phyloP scores from a whole-genome alignment of 2,797 vertebrate species.

The Enteromius trimaculatus region DNA sequence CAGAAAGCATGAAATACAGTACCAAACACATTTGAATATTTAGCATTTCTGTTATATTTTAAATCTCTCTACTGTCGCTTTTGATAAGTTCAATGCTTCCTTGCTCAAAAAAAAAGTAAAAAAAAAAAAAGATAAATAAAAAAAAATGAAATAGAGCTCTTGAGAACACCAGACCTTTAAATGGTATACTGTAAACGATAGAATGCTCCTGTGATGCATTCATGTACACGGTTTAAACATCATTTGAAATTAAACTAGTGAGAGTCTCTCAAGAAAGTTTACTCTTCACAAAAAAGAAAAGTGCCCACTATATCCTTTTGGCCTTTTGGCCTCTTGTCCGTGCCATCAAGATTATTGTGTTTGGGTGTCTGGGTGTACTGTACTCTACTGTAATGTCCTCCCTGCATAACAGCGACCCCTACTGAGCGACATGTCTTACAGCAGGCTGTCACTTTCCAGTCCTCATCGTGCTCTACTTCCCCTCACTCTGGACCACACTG shows the following conservation, averaged over 20 bases:
- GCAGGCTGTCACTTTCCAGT: constrained; percentile 47
- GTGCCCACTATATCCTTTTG: neutral
- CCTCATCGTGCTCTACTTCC: constrained; percentile 44
- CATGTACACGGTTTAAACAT: neutral
- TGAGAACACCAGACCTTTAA: neutral
- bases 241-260: neutral
- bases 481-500: constrained; percentile 51
- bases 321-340: neutral
- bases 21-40: neutral
- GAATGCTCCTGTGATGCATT: neutral
- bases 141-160: neutral
- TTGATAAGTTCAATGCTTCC: neutral
- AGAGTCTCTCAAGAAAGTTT: neutral
- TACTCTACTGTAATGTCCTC: constrained; percentile 20
- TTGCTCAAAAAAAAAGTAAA: neutral
- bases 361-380: constrained; percentile 21
- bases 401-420: constrained; percentile 76
- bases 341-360: constrained; percentile 18
- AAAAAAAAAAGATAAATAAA: neutral
- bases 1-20: neutral
- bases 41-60: neutral
- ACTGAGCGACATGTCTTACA: constrained; percentile 66
- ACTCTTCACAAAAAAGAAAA: neutral
- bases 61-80: neutral
- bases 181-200: neutral